phyloP scores from a whole-genome alignment of 2,888 invertebrate species.

The Barypeithes pellucidus region DNA sequence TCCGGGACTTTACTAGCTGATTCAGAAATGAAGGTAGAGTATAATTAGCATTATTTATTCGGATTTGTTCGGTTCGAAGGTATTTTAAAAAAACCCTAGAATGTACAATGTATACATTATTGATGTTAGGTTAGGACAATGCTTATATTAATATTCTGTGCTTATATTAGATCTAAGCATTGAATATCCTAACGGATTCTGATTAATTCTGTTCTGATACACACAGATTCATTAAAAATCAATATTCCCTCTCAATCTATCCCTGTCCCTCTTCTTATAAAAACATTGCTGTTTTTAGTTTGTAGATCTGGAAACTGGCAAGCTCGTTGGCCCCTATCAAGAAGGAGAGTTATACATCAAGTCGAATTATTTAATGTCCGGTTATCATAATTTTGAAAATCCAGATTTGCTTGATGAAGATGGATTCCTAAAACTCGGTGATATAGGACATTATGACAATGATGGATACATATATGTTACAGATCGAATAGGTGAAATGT shows the following conservation, averaged over 20 bases:
- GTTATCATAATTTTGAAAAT: slow-evolving; percentile 71
- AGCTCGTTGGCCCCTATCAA: slow-evolving; percentile 65
- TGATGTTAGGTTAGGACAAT: too few relatives aligned
- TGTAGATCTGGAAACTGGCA: slow-evolving; percentile 59
- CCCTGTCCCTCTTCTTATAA: too few relatives aligned
- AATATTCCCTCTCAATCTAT: too few relatives aligned
- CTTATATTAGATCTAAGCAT: too few relatives aligned
- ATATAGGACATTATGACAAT: slow-evolving; percentile 72
- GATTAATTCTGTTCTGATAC: too few relatives aligned
- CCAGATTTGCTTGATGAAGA: slow-evolving; percentile 68
- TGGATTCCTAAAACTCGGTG: slow-evolving; percentile 72
- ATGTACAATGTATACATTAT: too few relatives aligned
- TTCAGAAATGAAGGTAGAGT: slow-evolving; percentile 41
- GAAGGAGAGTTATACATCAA: slow-evolving; percentile 73
- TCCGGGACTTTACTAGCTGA: slow-evolving; percentile 39
- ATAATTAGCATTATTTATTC: too few relatives aligned
- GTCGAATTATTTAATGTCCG: slow-evolving; percentile 65
- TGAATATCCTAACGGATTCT: too few relatives aligned
- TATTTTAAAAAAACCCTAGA: too few relatives aligned
- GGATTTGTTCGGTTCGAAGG: too few relatives aligned
- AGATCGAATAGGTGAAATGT: slow-evolving; percentile 71
- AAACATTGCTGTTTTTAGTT: slow-evolving; percentile 48
- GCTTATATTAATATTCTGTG: too few relatives aligned
- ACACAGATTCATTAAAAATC: too few relatives aligned
- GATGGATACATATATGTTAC: slow-evolving; percentile 70